These are phyloP conservation scores for Drosophila quadrilineata DNA, from an alignment of 1,140 invertebrate species.

Conservation along the genomic window DNA sequence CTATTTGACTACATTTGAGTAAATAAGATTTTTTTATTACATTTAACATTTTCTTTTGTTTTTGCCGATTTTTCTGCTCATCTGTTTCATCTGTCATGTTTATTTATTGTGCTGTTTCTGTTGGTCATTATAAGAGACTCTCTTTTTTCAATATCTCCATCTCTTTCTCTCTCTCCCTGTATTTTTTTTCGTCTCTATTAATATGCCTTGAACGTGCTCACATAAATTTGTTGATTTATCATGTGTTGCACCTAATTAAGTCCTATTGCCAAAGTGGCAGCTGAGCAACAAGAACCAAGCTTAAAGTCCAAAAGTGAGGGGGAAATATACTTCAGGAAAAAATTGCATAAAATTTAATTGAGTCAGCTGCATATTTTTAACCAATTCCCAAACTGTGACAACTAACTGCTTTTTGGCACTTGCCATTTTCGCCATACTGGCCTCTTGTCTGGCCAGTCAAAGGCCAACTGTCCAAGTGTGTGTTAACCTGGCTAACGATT, in stretches of 20 bases:
- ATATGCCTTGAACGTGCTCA: constrained; percentile 58
- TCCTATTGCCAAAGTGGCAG: constrained; percentile 3
- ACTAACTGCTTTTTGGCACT: constrained; percentile 10
- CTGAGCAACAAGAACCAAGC: not conserved
- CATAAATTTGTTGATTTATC: constrained; percentile 58
- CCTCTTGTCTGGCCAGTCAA: constrained; percentile 19
- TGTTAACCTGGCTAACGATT: constrained; percentile 26
- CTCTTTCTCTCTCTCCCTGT: not conserved
- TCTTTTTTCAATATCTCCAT: constrained; percentile 5
- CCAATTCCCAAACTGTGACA: constrained; percentile 16
- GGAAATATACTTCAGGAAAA: too few relatives aligned
- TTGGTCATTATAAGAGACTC: constrained; percentile 15
- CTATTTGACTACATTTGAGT: constrained; percentile 42
- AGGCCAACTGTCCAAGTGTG: constrained; percentile 29
- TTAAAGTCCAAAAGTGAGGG: constrained; percentile 23
- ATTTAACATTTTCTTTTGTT: constrained; percentile 21
- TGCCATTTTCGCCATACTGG: not conserved
- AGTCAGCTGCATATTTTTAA: constrained; percentile 28
- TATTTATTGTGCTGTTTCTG: constrained; percentile 56
- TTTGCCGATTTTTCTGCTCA: constrained; percentile 5
- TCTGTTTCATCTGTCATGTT: constrained; percentile 56
- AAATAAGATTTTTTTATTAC: constrained; percentile 54
- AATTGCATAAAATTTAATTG: constrained; percentile 23
- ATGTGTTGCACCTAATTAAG: constrained; percentile 62
- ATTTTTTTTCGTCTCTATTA: constrained; percentile 39